These are phyloP conservation scores for Lichenostomus cassidix DNA, from an alignment of 2,113 vertebrate genomes.

Conservation along the genomic window DNA sequence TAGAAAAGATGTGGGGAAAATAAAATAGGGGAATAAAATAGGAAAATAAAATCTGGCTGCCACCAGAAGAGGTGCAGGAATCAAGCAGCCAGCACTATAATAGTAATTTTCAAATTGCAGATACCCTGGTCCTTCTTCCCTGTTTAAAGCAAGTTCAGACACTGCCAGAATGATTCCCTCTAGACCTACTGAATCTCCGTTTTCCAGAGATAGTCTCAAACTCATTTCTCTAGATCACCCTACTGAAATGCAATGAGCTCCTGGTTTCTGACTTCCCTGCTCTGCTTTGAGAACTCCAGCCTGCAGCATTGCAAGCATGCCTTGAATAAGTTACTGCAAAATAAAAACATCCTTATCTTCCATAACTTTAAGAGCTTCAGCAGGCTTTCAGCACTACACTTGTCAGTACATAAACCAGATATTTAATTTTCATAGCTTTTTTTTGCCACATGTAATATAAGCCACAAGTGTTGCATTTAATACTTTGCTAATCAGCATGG, in stretches of 20 bases:
- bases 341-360: background rate
- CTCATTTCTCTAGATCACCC: background rate
- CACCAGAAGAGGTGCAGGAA: background rate
- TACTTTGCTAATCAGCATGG: background rate
- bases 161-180: background rate
- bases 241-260: background rate
- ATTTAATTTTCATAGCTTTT: background rate
- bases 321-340: background rate
- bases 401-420: background rate
- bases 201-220: background rate
- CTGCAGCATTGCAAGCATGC: background rate
- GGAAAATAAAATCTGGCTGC: background rate
- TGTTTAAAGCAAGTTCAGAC: background rate
- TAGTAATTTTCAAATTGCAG: background rate
- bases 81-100: background rate
- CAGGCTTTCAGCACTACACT: background rate
- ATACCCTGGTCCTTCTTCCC: background rate
- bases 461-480: background rate
- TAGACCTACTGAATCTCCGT: background rate
- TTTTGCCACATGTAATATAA: background rate
- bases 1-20: background rate
- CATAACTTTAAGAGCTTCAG: background rate
- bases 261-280: background rate
- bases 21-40: background rate
- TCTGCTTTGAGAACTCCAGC: background rate